A percentile compares a stretch with the other conserved stretches of the same genome.
These are phyloP conservation scores for Spinus olivaceus DNA, from an alignment of 2,797 vertebrate genomes.

Conservation along the genomic window DNA sequence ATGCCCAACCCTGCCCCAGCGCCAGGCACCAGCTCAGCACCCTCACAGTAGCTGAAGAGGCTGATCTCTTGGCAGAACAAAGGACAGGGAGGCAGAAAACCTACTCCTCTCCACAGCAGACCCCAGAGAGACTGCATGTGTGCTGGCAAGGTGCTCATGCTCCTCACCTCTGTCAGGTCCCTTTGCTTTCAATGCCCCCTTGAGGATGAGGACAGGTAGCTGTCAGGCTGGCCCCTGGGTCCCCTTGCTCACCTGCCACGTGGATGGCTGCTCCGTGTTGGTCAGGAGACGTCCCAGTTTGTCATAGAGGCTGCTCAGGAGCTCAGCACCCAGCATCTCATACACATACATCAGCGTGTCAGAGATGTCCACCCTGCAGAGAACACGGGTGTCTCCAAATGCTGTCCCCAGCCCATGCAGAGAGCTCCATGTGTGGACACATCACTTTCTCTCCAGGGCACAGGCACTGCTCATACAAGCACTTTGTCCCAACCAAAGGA, in stretches of 20 bases:
- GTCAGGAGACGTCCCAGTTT: conserved; percentile 95
- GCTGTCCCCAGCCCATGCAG: background rate
- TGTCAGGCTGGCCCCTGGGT: background rate
- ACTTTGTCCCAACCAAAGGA: background rate
- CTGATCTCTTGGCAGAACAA: background rate
- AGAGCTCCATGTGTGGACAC: rapidly evolving
- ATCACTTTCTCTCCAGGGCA: background rate
- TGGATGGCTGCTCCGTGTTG: conserved; percentile 88
- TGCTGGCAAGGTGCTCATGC: background rate
- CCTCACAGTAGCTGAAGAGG: background rate
- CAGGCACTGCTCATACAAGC: background rate
- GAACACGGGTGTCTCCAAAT: background rate
- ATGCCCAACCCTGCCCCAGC: background rate
- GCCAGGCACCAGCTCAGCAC: background rate
- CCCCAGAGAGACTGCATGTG: background rate
- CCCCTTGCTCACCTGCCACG: conserved; percentile 88
- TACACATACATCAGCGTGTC: conserved; percentile 99
- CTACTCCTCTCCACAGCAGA: background rate
- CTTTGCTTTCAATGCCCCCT: background rate
- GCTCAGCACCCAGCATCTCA: conserved; percentile 96
- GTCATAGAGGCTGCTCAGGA: conserved; percentile 97
- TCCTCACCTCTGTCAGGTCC: background rate
- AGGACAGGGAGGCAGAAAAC: background rate
- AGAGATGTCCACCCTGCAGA: conserved; percentile 93
- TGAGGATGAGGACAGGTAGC: rapidly evolving